Conservation (phyloP, 2,888 invertebrate species). For the Lottia gigantea region DNA sequence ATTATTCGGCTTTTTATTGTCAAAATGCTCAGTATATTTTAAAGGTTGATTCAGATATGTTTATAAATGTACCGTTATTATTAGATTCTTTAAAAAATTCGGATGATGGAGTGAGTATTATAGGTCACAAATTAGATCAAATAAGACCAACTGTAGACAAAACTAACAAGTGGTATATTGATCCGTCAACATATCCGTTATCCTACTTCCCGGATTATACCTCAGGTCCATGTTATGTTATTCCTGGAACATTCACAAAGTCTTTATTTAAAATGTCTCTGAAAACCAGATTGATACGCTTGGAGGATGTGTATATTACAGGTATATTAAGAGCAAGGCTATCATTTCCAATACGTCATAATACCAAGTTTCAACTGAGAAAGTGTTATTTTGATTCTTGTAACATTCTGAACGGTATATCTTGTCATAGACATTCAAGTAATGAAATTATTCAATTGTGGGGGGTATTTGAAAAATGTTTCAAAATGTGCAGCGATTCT, state of each 20-base stretch:
- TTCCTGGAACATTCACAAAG: conserved; percentile 76
- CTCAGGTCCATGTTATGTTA: conserved; percentile 70
- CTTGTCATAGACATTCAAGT: too few species aligned
- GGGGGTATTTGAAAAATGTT: too few species aligned
- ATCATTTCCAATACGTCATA: not conserved
- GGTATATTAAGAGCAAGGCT: conserved; percentile 74
- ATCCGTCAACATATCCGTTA: conserved; percentile 63
- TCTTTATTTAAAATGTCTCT: conserved; percentile 75
- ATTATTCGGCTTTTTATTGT: too few species aligned
- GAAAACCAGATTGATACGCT: conserved; percentile 83
- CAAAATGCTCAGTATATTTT: too few species aligned
- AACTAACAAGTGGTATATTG: conserved; percentile 69
- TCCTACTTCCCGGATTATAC: conserved; percentile 69
- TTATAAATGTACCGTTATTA: too few species aligned
- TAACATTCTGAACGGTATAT: too few species aligned
- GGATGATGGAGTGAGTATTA: conserved; percentile 29
- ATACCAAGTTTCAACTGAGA: too few species aligned
- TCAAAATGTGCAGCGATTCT: too few species aligned
- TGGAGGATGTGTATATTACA: conserved; percentile 89
- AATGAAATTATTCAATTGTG: too few species aligned
- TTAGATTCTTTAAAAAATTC: too few species aligned
- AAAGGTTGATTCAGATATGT: too few species aligned
- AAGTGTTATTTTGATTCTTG: too few species aligned
- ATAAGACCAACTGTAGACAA: conserved; percentile 67
- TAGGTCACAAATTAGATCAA: conserved; percentile 65